A percentile compares a stretch with the other conserved stretches of the same genome.
Conservation (phyloP, 2,797 vertebrate species). For the Mus caroli region DNA sequence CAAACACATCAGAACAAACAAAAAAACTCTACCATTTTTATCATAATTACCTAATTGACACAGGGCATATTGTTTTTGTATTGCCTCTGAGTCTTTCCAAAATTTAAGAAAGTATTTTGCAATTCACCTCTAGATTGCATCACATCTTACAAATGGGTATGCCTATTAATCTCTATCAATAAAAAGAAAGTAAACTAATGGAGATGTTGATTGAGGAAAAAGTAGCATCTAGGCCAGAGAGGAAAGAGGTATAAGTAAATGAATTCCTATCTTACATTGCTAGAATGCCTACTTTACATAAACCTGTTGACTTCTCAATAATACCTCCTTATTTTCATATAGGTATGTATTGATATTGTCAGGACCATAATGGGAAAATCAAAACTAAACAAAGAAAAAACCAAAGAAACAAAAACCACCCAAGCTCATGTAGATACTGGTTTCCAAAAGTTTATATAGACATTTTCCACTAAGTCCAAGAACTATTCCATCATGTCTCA, state of each 20-base stretch:
- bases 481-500: neutral
- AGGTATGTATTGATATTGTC: neutral
- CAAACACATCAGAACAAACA: neutral
- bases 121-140: fast-evolving
- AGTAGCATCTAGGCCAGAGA: neutral
- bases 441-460: neutral
- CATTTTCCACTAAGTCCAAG: neutral
- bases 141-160: neutral
- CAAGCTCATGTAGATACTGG: neutral
- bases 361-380: neutral
- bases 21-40: neutral
- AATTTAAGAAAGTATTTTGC: neutral
- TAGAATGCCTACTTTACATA: neutral
- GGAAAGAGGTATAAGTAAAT: neutral
- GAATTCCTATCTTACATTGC: neutral
- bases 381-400: neutral
- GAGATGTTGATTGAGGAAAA: neutral
- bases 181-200: neutral
- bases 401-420: neutral
- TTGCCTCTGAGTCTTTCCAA: neutral
- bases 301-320: neutral
- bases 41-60: neutral
- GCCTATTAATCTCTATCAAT: neutral
- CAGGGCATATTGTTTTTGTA: neutral
- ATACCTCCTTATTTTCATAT: neutral